Evolutionary conservation across 2,888 invertebrate species (phyloP).

Genomic region (Diadegma fenestrale): DNA sequence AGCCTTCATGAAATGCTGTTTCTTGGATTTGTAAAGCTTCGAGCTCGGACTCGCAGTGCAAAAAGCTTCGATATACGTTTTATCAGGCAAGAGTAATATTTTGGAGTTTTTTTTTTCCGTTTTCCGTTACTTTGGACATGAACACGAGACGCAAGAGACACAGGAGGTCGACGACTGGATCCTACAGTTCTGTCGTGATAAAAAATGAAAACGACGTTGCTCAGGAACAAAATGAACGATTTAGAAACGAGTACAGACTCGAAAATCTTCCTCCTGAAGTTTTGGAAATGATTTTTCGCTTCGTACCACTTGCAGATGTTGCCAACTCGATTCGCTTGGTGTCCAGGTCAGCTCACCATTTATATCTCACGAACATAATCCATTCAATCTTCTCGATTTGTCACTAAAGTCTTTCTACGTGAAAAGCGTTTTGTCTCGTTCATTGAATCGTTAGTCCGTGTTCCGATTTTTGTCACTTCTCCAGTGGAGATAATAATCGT

Average conservation of each 20-base stretch:
- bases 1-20: slow-evolving; percentile 14
- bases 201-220: slow-evolving; percentile 43
- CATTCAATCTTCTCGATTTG: not conserved
- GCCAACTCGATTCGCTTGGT: slow-evolving; percentile 79
- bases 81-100: slow-evolving; percentile 13
- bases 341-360: slow-evolving; percentile 76
- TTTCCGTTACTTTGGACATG: slow-evolving; percentile 52
- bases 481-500: not conserved
- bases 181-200: not conserved
- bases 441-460: not conserved
- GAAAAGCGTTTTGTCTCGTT: too few relatives aligned
- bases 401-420: too few relatives aligned
- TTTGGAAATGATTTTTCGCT: slow-evolving; percentile 79
- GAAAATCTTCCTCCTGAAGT: slow-evolving; percentile 82
- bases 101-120: slow-evolving; percentile 34
- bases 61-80: slow-evolving; percentile 24
- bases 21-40: slow-evolving; percentile 12
- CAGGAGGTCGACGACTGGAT: slow-evolving; percentile 39
- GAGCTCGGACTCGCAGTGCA: not conserved
- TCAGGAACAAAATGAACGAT: slow-evolving; percentile 37
- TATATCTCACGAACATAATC: not conserved
- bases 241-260: slow-evolving; percentile 68
- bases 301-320: slow-evolving; percentile 78
- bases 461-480: not conserved
- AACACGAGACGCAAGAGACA: slow-evolving; percentile 65